Conservation (phyloP, 2,113 vertebrate genomes). For the Benitochromis conjunctus region DNA sequence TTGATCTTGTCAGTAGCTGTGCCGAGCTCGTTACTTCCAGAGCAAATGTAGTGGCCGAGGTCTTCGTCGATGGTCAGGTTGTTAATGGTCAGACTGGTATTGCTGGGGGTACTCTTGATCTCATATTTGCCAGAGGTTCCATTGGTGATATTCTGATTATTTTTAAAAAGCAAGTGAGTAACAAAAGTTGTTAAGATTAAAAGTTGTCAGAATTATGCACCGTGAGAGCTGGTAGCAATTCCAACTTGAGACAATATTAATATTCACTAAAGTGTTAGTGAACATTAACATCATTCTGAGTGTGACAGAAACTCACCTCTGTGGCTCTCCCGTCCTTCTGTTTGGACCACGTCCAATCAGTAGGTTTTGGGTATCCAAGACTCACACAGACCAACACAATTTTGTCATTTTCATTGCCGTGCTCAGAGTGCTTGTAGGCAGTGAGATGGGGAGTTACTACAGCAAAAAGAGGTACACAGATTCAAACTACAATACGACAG, state of each 20-base stretch:
- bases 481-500: neutral
- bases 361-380: conserved; percentile 68
- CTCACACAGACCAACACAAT: conserved; percentile 77
- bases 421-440: conserved; percentile 81
- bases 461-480: neutral
- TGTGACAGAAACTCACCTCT: neutral
- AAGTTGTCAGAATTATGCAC: neutral
- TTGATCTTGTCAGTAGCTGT: neutral
- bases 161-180: neutral
- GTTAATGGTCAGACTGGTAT: conserved; percentile 73
- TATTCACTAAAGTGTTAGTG: neutral
- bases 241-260: neutral
- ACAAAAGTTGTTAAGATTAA: neutral
- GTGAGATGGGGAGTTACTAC: conserved; percentile 75
- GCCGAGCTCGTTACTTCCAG: conserved; percentile 57
- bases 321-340: neutral
- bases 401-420: conserved; percentile 82
- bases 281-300: neutral
- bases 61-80: conserved; percentile 74
- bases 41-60: conserved; percentile 79
- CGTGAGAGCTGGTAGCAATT: neutral
- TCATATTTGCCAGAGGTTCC: conserved; percentile 61
- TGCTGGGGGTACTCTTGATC: conserved; percentile 70
- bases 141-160: conserved; percentile 57
- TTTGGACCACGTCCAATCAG: conserved; percentile 66